Base-by-base conservation (phyloP, 1,140 invertebrate species). In the Cyphomyrmex costatus region DNA sequence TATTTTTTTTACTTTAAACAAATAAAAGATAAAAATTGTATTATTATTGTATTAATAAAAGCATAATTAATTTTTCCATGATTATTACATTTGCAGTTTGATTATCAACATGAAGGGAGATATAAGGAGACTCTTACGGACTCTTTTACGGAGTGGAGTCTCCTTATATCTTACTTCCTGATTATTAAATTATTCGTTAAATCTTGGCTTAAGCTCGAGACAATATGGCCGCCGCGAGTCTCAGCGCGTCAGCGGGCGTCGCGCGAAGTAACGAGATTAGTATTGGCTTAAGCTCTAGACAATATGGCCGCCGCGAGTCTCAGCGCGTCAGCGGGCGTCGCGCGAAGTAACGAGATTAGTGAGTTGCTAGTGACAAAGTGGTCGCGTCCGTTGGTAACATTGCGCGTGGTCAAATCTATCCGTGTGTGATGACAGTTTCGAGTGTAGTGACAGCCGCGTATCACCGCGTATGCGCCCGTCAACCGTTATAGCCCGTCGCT, bases 401-500 rank as follows among this genome's bases (percentile, higher is more conserved):
- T 90, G 89, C 49, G 30, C 42, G 36, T 51, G 68, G 56, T 65
- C 73, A 60, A 56, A 82, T 88, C 82, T 51, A 84, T 66, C 86
- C 83, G 86, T 86, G 86, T 86, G 88, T 88, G 83, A 90, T 90
- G 89, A 90, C 89, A 90, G 87, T 90, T 90, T 90, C 80, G 87
- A 90, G 89, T 79, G 78, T 65, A 27, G 53, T 56, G 51, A 53
- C 51, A 53, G 51, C 51, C 24, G 19, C 46, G 83, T 90, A 90
- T 86, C 90, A 89, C 80, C 89, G 89, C 78, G 86, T 90, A 90
- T 42, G 61, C 90, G 51, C 73, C 76, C 42, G 89, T 83, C 80
- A n/a, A 58, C 7, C 61, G 76, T n/a, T 36, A 36, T 19, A 33
- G 27, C 8, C 30, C 63, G 63, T 66, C 14, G 63, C 33, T 66